Percentiles rank a stretch among this genome's conserved stretches.
phyloP scores from a whole-genome alignment of 1,140 invertebrate species.

The Dendrolimus punctatus region DNA sequence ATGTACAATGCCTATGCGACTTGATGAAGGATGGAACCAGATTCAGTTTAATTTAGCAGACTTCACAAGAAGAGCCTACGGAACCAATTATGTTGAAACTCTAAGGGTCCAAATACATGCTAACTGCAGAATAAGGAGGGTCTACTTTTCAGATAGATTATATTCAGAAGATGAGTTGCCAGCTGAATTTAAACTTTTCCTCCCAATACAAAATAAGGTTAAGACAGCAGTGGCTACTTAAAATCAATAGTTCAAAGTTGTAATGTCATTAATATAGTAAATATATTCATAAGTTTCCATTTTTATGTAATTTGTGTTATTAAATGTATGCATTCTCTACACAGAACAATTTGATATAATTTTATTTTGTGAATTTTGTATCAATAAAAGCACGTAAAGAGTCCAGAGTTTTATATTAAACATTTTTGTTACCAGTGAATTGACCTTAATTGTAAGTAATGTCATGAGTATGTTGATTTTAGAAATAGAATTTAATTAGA shows the following conservation, averaged over 20 bases:
- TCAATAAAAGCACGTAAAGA: too few relatives aligned
- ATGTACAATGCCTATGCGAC: conserved; percentile 98
- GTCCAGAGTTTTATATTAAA: too few relatives aligned
- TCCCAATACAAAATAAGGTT: conserved; percentile 90
- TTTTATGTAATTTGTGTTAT: conserved; percentile 26
- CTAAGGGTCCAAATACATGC: conserved; percentile 98
- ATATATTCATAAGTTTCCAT: conserved; percentile 19
- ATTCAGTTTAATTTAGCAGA: conserved; percentile 99
- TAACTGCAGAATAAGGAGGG: conserved; percentile 97
- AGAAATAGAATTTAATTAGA: too few relatives aligned
- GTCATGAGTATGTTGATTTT: too few relatives aligned
- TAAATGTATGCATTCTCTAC: conserved; percentile 18
- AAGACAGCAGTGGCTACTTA: conserved; percentile 70
- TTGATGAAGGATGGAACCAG: conserved; percentile 98
- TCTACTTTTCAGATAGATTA: conserved; percentile 98
- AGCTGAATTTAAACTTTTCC: conserved; percentile 98
- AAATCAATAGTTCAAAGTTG: conserved; percentile 22
- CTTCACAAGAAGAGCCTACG: conserved; percentile 98
- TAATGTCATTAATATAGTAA: conserved; percentile 34
- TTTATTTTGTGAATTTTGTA: too few relatives aligned
- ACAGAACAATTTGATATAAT: neutral
- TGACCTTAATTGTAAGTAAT: too few relatives aligned
- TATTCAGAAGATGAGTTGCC: conserved; percentile 99
- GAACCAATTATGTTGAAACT: conserved; percentile 99
- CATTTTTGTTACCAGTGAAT: too few relatives aligned